Conservation (phyloP, 2,113 vertebrate species). For the Petroica traversi region DNA sequence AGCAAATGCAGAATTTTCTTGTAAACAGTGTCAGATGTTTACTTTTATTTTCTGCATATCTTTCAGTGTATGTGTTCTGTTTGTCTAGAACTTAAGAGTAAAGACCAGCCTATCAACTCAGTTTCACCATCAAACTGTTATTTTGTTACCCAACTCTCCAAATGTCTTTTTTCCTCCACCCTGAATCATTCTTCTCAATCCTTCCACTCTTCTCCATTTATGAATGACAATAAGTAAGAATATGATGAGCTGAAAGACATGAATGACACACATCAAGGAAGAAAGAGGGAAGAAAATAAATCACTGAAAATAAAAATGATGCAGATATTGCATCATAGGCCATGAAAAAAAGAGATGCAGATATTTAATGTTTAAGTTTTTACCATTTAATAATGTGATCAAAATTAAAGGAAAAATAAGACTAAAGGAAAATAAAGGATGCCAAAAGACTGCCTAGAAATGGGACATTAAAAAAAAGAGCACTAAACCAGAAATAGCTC, state of each 20-base stretch:
- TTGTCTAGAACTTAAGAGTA: neutral
- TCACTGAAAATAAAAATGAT: neutral
- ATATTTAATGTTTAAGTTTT: neutral
- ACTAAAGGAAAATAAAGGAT: neutral
- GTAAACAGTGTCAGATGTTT: neutral
- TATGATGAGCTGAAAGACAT: neutral
- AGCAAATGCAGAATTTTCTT: slow-evolving; percentile 4
- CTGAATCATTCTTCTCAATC: neutral
- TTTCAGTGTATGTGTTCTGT: neutral
- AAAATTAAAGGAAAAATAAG: neutral
- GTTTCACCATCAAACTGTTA: neutral
- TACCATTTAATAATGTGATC: neutral
- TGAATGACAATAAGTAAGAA: neutral
- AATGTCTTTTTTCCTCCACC: neutral
- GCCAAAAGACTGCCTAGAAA: neutral
- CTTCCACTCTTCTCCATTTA: neutral
- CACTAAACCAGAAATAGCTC: neutral
- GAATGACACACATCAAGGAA: neutral
- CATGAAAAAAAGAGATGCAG: neutral
- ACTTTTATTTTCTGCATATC: neutral
- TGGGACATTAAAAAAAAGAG: neutral
- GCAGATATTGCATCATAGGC: too few relatives aligned
- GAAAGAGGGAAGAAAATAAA: neutral
- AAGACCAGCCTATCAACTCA: neutral
- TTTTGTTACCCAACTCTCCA: neutral